These are phyloP conservation scores for Panagrolaimus sp. DNA, from an alignment of 1,140 invertebrate genomes.

Conservation along the genomic window DNA sequence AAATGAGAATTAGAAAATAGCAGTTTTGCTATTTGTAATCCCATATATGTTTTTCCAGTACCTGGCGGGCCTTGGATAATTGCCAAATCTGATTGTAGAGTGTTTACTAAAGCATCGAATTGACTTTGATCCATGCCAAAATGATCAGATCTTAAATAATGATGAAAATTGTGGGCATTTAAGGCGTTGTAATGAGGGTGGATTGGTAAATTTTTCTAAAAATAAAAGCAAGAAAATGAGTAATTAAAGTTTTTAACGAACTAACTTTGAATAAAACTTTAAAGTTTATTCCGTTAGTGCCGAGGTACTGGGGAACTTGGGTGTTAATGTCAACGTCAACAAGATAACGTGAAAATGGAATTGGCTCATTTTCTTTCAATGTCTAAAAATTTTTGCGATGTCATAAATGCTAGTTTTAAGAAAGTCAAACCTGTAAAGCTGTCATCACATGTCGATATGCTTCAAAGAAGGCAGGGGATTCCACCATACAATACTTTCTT, in stretches of 20 bases:
- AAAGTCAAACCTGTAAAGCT: slow-evolving; percentile 60
- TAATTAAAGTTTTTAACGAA: no score
- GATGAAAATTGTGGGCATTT: neutral
- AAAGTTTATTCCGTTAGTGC: neutral
- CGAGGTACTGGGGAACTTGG: slow-evolving; percentile 21
- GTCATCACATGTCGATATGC: slow-evolving; percentile 40
- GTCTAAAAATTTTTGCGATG: slow-evolving; percentile 17
- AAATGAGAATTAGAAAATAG: slow-evolving; percentile 28
- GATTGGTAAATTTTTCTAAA: no score
- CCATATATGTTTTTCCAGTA: no score
- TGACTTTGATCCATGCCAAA: slow-evolving; percentile 60
- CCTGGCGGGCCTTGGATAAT: slow-evolving; percentile 64
- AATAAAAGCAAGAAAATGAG: no score
- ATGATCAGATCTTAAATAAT: neutral
- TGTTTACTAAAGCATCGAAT: slow-evolving; percentile 59
- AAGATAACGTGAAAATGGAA: slow-evolving; percentile 59
- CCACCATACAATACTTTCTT: slow-evolving; percentile 58
- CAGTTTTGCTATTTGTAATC: neutral
- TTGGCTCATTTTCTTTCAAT: slow-evolving; percentile 41
- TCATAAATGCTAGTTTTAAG: slow-evolving; percentile 42
- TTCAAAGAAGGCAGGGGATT: slow-evolving; percentile 62
- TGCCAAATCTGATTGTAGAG: slow-evolving; percentile 62
- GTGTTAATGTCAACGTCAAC: slow-evolving; percentile 33
- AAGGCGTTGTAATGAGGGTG: no score
- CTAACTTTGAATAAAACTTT: no score